phyloP scores from a whole-genome alignment of 2,797 vertebrate genomes.

The Sciurus vulgaris region DNA sequence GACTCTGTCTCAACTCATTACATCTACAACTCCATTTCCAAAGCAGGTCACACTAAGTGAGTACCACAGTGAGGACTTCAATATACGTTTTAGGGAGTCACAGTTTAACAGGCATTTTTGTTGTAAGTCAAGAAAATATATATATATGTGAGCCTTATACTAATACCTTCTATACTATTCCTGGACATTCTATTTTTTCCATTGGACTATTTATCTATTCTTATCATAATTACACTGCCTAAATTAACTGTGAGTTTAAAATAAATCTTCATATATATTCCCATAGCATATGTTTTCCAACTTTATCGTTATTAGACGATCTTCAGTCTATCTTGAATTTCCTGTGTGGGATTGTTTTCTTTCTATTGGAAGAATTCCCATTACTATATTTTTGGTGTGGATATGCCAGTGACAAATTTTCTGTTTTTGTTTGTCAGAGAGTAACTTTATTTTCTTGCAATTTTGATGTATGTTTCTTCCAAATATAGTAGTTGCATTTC shows the following conservation, averaged over 20 bases:
- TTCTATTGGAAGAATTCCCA: background rate
- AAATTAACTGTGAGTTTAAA: conserved; percentile 22
- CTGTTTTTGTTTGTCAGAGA: background rate
- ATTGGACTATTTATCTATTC: background rate
- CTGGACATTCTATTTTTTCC: background rate
- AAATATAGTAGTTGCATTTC: background rate
- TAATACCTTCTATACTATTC: background rate
- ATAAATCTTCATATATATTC: conserved; percentile 28
- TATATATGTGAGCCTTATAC: background rate
- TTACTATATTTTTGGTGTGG: conserved; percentile 1
- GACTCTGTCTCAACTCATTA: background rate
- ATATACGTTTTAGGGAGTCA: background rate
- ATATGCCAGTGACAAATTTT: background rate
- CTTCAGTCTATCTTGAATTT: background rate
- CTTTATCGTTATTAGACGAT: background rate
- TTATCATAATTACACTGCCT: background rate
- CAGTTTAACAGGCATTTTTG: background rate
- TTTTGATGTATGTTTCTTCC: conserved; percentile 25
- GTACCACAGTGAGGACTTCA: background rate
- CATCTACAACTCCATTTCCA: background rate
- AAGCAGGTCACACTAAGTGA: background rate
- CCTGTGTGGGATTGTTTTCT: background rate
- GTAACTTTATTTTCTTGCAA: background rate
- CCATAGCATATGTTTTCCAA: background rate
- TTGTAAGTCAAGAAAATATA: background rate